These are phyloP conservation scores for Capromys pilorides DNA, from an alignment of 2,797 vertebrate genomes.

Conservation along the genomic window DNA sequence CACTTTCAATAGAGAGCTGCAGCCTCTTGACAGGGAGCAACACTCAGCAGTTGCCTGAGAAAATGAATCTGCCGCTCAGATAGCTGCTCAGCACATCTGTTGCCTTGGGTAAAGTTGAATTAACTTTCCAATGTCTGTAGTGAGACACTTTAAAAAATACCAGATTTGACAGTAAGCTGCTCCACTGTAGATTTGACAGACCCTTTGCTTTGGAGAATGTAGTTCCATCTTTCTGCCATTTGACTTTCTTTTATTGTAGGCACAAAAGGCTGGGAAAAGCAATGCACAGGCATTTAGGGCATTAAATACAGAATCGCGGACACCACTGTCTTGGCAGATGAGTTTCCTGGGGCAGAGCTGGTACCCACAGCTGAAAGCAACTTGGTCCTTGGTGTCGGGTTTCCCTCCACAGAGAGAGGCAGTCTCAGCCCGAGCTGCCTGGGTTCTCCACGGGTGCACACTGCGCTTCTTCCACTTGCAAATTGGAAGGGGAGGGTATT, in stretches of 20 bases:
- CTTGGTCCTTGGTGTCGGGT: neutral
- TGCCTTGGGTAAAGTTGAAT: neutral
- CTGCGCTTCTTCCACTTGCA: neutral
- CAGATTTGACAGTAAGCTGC: neutral
- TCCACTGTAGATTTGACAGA: neutral
- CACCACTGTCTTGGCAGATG: constrained; percentile 6
- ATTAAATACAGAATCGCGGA: neutral
- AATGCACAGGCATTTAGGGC: neutral
- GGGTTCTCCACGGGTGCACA: neutral
- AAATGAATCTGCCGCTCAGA: neutral
- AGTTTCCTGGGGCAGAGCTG: neutral
- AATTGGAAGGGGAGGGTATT: constrained; percentile 21
- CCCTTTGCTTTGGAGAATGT: constrained; percentile 22
- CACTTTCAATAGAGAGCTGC: neutral
- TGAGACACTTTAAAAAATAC: neutral
- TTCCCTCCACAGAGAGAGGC: neutral
- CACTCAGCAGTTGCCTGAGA: neutral
- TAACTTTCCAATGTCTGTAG: neutral
- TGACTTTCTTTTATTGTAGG: constrained; percentile 9
- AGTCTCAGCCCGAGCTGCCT: neutral
- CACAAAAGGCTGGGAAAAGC: neutral
- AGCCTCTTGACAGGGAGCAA: neutral
- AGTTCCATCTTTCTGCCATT: neutral
- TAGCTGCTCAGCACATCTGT: neutral
- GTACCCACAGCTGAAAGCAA: constrained; percentile 33